These are phyloP conservation scores for Urophycis tenuis DNA, from an alignment of 2,797 vertebrate genomes.

Conservation along the genomic window DNA sequence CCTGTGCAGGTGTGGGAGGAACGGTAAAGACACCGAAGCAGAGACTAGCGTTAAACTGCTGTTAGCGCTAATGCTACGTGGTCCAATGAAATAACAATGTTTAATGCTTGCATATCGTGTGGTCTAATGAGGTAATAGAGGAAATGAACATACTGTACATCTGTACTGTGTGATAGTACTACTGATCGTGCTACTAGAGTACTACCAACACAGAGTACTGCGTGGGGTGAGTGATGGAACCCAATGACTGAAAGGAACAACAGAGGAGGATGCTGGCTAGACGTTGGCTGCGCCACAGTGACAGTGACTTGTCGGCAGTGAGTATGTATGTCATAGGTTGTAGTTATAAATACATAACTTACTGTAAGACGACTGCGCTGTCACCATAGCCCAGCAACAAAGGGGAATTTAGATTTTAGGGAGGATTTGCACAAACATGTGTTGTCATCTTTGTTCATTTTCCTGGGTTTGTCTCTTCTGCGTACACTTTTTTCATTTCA, in stretches of 20 bases:
- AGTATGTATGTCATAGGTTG: neutral
- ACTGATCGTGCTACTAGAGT: no score
- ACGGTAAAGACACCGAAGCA: no score
- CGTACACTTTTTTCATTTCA: neutral
- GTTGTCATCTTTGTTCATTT: neutral
- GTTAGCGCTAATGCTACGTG: no score
- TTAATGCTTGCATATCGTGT: no score
- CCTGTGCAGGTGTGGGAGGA: no score
- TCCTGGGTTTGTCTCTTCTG: no score
- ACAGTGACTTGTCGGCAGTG: neutral
- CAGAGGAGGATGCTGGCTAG: neutral
- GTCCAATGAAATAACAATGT: no score
- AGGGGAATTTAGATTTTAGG: neutral
- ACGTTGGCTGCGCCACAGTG: neutral
- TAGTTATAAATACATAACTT: neutral
- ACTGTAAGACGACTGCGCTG: neutral
- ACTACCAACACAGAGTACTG: no score
- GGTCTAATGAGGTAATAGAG: no score
- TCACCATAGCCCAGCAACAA: neutral
- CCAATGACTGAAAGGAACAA: neutral
- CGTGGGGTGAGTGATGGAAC: neutral
- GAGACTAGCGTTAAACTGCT: no score
- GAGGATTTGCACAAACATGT: neutral
- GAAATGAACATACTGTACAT: no score
- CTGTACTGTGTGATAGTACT: no score